A percentile compares a stretch with the other conserved stretches of the same genome.
Conservation (phyloP, 1,140 invertebrate species). For the Caerostris extrusa region DNA sequence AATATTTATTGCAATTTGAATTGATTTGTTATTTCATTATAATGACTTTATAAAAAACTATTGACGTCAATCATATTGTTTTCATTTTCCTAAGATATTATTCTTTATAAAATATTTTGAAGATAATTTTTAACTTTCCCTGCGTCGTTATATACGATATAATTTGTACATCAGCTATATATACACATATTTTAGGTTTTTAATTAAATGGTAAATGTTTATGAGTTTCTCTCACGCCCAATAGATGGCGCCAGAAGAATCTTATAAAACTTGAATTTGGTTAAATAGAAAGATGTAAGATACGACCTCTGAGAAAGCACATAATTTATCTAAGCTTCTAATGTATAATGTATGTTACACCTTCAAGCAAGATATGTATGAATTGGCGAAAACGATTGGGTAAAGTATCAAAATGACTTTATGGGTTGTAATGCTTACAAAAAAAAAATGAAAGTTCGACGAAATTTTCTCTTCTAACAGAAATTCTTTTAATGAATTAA, state of each 20-base stretch:
- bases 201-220: not conserved
- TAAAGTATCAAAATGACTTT: not conserved
- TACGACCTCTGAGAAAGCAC: not conserved
- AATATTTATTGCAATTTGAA: too few species aligned
- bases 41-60: not conserved
- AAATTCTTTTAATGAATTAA: too few species aligned
- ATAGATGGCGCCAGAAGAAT: constrained; percentile 6
- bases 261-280: not conserved
- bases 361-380: too few species aligned
- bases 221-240: not conserved
- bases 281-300: not conserved
- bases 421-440: not conserved
- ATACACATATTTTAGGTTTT: not conserved
- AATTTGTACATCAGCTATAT: not conserved
- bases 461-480: too few species aligned
- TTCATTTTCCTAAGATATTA: not conserved
- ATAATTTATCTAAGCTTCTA: not conserved
- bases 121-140: not conserved
- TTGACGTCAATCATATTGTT: not conserved
- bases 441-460: not conserved
- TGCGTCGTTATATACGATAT: not conserved
- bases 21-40: not conserved
- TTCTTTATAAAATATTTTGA: not conserved
- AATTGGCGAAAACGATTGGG: too few species aligned
- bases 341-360: too few species aligned